A percentile compares a stretch with the other conserved stretches of the same genome.
These are phyloP conservation scores for Antrozous pallidus DNA, from an alignment of 2,797 vertebrate genomes.

Conservation along the genomic window DNA sequence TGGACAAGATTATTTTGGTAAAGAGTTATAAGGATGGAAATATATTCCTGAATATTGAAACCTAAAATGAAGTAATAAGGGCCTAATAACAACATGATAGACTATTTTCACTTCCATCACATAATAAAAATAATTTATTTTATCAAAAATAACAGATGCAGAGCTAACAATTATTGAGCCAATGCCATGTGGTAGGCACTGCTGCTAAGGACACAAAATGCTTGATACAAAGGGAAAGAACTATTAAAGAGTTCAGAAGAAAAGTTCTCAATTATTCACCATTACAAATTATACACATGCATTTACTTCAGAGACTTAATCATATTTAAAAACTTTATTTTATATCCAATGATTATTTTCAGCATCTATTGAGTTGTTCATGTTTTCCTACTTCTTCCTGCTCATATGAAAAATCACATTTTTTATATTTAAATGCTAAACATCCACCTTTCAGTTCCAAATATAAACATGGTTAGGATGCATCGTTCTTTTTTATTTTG, in stretches of 20 bases:
- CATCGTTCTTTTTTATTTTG: neutral
- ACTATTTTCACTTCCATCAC: neutral
- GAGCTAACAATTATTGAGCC: neutral
- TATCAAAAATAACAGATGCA: neutral
- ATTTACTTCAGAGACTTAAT: neutral
- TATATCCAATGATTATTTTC: neutral
- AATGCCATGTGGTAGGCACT: no score
- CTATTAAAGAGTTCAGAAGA: neutral
- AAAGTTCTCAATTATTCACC: neutral
- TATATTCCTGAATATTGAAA: neutral
- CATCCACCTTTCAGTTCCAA: neutral
- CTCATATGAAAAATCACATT: neutral
- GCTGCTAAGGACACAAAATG: neutral
- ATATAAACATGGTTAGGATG: neutral
- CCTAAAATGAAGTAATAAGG: neutral
- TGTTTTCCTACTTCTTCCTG: neutral
- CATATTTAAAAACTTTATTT: neutral
- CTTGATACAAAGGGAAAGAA: neutral
- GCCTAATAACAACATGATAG: neutral
- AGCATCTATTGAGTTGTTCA: neutral
- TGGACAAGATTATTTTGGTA: neutral
- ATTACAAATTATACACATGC: neutral
- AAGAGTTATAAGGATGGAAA: neutral
- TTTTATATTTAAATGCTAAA: neutral
- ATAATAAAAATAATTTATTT: neutral